Evolutionary conservation across 2,113 vertebrate genomes (phyloP).

Genomic region (Pimephales promelas): DNA sequence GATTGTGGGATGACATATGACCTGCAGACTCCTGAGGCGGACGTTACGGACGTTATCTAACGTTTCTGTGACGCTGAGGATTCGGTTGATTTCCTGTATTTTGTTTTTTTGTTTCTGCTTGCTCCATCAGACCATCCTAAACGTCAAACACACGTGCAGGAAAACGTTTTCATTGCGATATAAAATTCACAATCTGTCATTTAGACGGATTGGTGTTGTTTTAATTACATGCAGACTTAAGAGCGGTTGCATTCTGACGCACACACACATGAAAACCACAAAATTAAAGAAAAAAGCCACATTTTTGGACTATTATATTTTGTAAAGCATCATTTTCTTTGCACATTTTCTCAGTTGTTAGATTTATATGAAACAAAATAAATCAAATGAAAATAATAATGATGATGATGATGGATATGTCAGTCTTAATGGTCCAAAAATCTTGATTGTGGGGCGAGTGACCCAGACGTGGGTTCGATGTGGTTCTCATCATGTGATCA

Average conservation of each 20-base stretch:
- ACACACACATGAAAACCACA: not conserved
- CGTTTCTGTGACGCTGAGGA: not conserved
- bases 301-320: not conserved
- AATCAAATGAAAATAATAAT: too few species aligned
- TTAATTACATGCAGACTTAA: not conserved
- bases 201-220: not conserved
- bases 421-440: not conserved
- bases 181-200: not conserved
- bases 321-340: not conserved
- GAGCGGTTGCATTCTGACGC: not conserved
- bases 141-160: not conserved
- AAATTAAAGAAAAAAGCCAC: not conserved
- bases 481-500: not conserved
- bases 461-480: not conserved
- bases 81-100: conserved; percentile 7
- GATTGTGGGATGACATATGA: not conserved
- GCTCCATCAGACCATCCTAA: not conserved
- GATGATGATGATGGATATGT: not conserved
- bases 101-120: not conserved
- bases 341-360: not conserved
- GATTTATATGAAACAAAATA: not conserved
- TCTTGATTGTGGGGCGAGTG: not conserved
- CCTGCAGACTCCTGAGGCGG: too few species aligned
- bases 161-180: too few species aligned
- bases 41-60: too few species aligned